These are phyloP conservation scores for Pygoscelis adeliae DNA, from an alignment of 2,113 vertebrate genomes.

Conservation along the genomic window DNA sequence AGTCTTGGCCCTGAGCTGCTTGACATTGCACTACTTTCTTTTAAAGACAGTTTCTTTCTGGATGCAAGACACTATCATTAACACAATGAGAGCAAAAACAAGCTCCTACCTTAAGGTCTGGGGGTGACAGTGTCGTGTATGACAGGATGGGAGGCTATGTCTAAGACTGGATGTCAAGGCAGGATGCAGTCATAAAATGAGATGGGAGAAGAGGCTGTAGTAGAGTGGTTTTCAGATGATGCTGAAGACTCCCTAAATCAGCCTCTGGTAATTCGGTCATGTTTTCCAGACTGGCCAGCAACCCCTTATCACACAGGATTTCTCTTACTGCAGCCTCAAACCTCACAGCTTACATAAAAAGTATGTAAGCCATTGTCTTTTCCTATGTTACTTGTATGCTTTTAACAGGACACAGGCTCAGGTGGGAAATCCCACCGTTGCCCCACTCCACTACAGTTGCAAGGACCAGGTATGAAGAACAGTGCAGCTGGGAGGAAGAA, in stretches of 20 bases:
- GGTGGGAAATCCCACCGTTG: neutral
- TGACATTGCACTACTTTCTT: neutral
- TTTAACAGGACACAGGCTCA: neutral
- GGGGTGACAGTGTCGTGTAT: fast-evolving
- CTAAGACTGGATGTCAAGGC: neutral
- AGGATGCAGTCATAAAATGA: neutral
- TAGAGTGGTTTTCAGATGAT: neutral
- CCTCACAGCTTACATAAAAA: neutral
- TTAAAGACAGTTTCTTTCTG: neutral
- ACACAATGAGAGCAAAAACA: neutral
- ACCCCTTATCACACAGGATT: neutral
- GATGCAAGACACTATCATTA: neutral
- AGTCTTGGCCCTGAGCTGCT: neutral
- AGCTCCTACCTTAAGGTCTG: neutral
- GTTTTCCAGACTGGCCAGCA: neutral
- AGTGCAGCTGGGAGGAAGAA: fast-evolving
- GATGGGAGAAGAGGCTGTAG: neutral
- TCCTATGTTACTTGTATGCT: neutral
- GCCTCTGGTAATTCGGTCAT: neutral
- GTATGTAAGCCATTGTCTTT: fast-evolving
- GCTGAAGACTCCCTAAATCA: neutral
- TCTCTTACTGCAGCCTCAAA: neutral
- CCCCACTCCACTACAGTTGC: fast-evolving
- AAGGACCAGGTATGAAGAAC: neutral
- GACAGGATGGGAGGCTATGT: neutral